A percentile compares a stretch with the other conserved stretches of the same genome.
These are phyloP conservation scores for Eustalomyia histrio DNA, from an alignment of 2,888 invertebrate genomes.

Conservation along the genomic window DNA sequence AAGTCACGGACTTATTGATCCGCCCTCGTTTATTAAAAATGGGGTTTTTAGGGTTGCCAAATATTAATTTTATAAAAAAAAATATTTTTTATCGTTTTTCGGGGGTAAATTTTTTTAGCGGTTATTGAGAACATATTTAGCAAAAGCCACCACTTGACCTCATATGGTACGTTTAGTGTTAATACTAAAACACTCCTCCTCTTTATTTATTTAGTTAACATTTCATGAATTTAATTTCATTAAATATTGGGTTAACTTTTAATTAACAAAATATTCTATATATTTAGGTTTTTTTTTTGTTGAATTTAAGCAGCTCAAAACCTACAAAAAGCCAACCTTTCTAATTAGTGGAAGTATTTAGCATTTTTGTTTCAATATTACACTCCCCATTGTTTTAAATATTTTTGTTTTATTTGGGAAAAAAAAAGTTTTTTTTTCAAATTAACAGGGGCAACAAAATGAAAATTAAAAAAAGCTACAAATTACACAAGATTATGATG, in stretches of 20 bases:
- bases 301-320: neutral
- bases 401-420: conserved; percentile 6
- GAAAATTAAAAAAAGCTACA: conserved; percentile 11
- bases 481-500: conserved; percentile 46
- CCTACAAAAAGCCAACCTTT: neutral
- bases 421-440: neutral
- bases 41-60: no score
- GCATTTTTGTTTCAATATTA: conserved; percentile 23
- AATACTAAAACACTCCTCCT: neutral
- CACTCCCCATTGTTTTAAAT: neutral
- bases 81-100: no score
- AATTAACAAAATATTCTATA: neutral
- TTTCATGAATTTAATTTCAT: neutral
- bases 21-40: no score
- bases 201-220: neutral
- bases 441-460: neutral
- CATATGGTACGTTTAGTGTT: no score
- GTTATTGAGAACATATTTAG: no score
- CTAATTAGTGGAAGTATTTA: conserved; percentile 58
- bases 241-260: neutral
- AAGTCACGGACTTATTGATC: no score
- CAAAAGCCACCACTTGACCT: no score
- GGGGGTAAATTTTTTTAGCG: no score
- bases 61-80: no score
- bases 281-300: neutral